Evolutionary conservation across 1,140 invertebrate species (phyloP).

Genomic region (Sitobion miscanthi): DNA sequence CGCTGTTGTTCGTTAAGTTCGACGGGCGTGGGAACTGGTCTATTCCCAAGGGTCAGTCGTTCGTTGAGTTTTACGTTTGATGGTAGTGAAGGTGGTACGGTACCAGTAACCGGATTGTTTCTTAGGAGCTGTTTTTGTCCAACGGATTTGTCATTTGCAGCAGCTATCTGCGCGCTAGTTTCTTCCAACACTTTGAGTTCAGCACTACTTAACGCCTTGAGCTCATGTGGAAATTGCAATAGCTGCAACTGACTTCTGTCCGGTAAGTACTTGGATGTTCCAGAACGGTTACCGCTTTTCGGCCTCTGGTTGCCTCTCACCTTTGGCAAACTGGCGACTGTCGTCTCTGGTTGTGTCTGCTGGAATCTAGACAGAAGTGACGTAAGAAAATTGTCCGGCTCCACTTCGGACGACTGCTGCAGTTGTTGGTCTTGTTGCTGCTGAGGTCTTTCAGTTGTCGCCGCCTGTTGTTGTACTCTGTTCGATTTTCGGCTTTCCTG

Average conservation of each 20-base stretch:
- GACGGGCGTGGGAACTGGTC: slow-evolving; percentile 62
- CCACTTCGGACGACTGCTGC: not conserved
- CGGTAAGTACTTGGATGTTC: not conserved
- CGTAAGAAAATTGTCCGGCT: slow-evolving; percentile 32
- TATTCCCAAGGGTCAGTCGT: slow-evolving; percentile 60
- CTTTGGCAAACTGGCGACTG: not conserved
- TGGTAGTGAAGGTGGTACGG: not conserved
- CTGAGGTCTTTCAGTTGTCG: not conserved
- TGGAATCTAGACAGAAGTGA: not conserved
- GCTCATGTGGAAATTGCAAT: slow-evolving; percentile 52
- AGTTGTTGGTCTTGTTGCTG: not conserved
- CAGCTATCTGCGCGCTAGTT: slow-evolving; percentile 63
- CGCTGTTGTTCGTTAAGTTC: slow-evolving; percentile 61
- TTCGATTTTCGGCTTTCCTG: slow-evolving; percentile 46
- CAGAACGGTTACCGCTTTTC: not conserved
- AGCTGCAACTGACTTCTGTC: slow-evolving; percentile 13
- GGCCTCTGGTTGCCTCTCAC: not conserved
- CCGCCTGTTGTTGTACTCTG: not conserved
- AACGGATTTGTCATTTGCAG: slow-evolving; percentile 45
- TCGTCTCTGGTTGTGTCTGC: not conserved
- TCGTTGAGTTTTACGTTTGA: slow-evolving; percentile 41
- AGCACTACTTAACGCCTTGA: slow-evolving; percentile 61
- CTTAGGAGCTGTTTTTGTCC: not conserved
- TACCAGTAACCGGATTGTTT: not conserved
- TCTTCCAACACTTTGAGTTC: slow-evolving; percentile 63